Evolutionary conservation across 1,140 invertebrate species (phyloP), one percentile per base, ranked within the genome.

Genomic region (Lepidurus arcticus): DNA sequence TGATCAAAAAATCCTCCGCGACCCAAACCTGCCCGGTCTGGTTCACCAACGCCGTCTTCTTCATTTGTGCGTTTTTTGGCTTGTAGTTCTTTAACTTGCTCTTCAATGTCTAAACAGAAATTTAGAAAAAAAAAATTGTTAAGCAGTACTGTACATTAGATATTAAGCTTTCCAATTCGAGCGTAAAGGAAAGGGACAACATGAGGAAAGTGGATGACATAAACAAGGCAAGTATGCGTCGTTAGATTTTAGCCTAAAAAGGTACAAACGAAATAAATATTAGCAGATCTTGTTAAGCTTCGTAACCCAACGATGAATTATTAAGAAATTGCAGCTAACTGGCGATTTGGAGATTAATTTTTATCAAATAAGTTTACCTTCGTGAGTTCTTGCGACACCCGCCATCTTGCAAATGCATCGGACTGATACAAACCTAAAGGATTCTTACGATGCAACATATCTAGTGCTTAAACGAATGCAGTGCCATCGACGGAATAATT

Each of bases 1-100:
- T 90, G 91, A 86, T 98, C 96, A 87, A 94, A 97, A 82, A 91
- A 94, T 11, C 93, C 94, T 82, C 91, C 91, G 81, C 95, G 93
- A 77, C 94, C 93, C 74, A 98, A 86, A 3, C 93, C 93, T n/a
- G 97, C 93, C 78, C 94, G 90, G 7, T 89, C 88, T 73, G 87
- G 88, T 81, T 92, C 91, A 34, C 88, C 86, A 16, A 87, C 86
- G 80, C 87, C 86, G 45, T 78, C 77, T 9, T 81, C 81, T 83
- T 87, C 88, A 75, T 26, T 13, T 6, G 75, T 43, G 24, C 47
- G 75, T 9, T 24, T 24, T 44, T 44, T 42, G 24, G 75, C 44
- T n/a, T 76, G 75, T 34, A 76, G 16, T 44, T 44, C 75, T 45
- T 44, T 47, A 5, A 76, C 75, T 44, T 76, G 75, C 21, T 44